Conservation (phyloP, 2,113 vertebrate genomes). For the Puntigrus tetrazona region DNA sequence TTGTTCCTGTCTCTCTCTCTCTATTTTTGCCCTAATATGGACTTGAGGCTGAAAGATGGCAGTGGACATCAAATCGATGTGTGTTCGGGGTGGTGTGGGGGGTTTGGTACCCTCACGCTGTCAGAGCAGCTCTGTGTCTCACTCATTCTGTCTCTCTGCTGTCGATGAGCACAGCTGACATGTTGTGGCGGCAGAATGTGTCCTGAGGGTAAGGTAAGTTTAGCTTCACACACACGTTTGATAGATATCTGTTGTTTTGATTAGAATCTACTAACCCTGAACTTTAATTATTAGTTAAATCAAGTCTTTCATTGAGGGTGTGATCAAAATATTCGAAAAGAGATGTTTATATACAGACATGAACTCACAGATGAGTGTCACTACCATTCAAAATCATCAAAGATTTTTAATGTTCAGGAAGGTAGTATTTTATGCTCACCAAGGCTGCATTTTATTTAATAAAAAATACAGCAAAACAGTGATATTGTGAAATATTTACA, state of each 20-base stretch:
- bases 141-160: conserved; percentile 36
- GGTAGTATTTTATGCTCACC: not conserved
- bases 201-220: conserved; percentile 66
- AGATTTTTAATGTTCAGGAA: not conserved
- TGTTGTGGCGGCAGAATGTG: conserved; percentile 62
- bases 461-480: not conserved
- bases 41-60: conserved; percentile 11
- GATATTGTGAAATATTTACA: not conserved
- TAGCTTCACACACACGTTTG: not conserved
- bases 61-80: not conserved
- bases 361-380: not conserved
- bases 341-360: not conserved
- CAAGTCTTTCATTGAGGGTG: not conserved
- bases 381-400: not conserved
- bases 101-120: conserved; percentile 9
- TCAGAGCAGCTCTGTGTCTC: conserved; percentile 37
- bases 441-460: not conserved
- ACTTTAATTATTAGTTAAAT: not conserved
- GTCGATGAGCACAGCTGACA: not conserved
- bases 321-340: not conserved
- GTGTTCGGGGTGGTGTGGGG: conserved; percentile 31
- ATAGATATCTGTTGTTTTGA: not conserved
- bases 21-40: not conserved
- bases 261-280: not conserved
- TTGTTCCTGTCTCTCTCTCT: not conserved